Conservation (phyloP, 1,140 invertebrate genomes). For the Drosophila lowei region DNA sequence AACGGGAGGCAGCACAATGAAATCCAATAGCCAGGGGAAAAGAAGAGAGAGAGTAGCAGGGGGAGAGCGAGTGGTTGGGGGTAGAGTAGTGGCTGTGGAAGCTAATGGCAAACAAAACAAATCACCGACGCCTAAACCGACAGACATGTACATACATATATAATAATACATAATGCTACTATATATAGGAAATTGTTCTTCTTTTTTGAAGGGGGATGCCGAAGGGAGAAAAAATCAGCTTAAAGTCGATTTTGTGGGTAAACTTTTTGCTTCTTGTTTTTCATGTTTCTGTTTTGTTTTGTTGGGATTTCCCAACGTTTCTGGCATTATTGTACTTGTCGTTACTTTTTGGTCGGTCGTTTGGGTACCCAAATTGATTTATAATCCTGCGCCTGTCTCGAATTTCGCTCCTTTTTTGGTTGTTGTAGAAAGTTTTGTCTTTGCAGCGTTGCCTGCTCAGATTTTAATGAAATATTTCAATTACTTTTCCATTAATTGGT, state of each 20-base stretch:
- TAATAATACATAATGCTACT: slow-evolving; percentile 14
- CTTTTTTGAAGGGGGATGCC: not conserved
- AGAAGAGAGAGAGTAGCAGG: too few relatives aligned
- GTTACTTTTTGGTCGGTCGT: slow-evolving; percentile 48
- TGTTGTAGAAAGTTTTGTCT: slow-evolving; percentile 33
- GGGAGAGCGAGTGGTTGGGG: too few relatives aligned
- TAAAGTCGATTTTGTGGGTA: slow-evolving; percentile 51
- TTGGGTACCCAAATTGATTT: slow-evolving; percentile 68
- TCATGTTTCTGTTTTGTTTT: slow-evolving; percentile 39
- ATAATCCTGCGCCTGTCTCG: slow-evolving; percentile 70
- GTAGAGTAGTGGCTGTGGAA: not conserved
- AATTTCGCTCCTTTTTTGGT: slow-evolving; percentile 35
- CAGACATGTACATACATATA: slow-evolving; percentile 34
- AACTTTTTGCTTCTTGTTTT: slow-evolving; percentile 49
- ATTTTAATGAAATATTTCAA: slow-evolving; percentile 75
- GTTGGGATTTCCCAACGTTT: slow-evolving; percentile 19
- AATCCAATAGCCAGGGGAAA: slow-evolving; percentile 69
- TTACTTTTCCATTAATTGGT: slow-evolving; percentile 76
- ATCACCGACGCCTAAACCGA: slow-evolving; percentile 62
- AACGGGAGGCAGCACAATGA: slow-evolving; percentile 69
- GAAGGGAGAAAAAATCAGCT: slow-evolving; percentile 54
- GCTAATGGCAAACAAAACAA: slow-evolving; percentile 79
- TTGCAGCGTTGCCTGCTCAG: slow-evolving; percentile 10
- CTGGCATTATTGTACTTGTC: slow-evolving; percentile 36
- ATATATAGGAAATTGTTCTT: slow-evolving; percentile 31